Conservation (phyloP, 2,888 invertebrate genomes). For the Ophonus ardosiacus region DNA sequence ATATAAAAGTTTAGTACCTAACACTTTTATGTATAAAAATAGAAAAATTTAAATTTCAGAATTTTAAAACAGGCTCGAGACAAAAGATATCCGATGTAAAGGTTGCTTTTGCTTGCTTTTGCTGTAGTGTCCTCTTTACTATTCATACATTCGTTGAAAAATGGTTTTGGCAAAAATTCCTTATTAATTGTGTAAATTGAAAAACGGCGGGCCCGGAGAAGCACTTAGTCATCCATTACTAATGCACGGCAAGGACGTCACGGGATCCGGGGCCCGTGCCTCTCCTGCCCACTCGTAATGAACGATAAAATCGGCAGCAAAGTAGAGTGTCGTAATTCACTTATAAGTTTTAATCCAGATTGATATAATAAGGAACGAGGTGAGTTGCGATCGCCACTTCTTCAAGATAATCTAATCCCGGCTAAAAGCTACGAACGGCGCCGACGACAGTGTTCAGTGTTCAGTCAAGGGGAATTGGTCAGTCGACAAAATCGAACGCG, state of each 20-base stretch:
- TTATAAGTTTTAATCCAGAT: constrained; percentile 36
- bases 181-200: constrained; percentile 25
- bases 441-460: neutral
- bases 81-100: too few relatives aligned
- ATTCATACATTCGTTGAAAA: constrained; percentile 6
- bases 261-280: neutral
- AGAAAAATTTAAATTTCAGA: too few relatives aligned
- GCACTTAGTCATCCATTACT: constrained; percentile 41
- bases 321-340: constrained; percentile 18
- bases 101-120: neutral
- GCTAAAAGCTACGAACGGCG: constrained; percentile 18
- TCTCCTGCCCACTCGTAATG: constrained; percentile 17
- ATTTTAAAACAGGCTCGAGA: too few relatives aligned
- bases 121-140: neutral
- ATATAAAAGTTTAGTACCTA: too few relatives aligned
- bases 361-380: constrained; percentile 43
- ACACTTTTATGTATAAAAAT: too few relatives aligned
- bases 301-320: constrained; percentile 25
- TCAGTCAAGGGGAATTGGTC: too few relatives aligned
- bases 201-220: constrained; percentile 7
- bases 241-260: neutral
- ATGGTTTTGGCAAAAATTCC: neutral
- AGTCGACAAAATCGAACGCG: too few relatives aligned
- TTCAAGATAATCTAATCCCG: constrained; percentile 24
- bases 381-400: constrained; percentile 45